phyloP scores from a whole-genome alignment of 2,113 vertebrate genomes.

The Ammodramus savannarum region DNA sequence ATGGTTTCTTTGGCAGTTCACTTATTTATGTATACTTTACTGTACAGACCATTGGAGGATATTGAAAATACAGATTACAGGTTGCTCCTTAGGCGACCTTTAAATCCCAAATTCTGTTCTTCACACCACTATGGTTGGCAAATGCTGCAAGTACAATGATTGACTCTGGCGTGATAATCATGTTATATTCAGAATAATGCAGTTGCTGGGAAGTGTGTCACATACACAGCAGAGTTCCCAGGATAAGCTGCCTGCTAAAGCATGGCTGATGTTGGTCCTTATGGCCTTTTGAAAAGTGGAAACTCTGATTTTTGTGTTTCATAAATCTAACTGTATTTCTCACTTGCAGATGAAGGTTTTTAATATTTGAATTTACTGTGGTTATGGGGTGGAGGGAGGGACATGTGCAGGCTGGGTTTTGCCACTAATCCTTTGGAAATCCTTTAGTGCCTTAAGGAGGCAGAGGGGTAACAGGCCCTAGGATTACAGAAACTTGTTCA shows the following conservation, averaged over 20 bases:
- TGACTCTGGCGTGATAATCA: background rate
- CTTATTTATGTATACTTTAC: background rate
- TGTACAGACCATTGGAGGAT: background rate
- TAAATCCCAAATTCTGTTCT: background rate
- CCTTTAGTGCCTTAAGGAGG: constrained; percentile 67
- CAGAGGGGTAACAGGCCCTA: background rate
- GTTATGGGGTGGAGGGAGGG: background rate
- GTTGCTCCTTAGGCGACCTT: background rate
- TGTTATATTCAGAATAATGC: background rate
- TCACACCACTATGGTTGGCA: background rate
- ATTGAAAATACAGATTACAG: background rate
- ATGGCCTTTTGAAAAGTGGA: background rate
- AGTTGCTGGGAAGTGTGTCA: background rate
- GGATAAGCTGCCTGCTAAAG: background rate
- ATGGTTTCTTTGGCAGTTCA: background rate
- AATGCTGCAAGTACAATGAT: background rate
- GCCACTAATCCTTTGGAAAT: constrained; percentile 47
- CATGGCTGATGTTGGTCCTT: background rate
- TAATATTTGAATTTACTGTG: background rate
- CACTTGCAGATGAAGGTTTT: background rate
- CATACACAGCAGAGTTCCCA: background rate
- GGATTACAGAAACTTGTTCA: constrained; percentile 21
- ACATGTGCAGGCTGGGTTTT: background rate
- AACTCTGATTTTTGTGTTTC: background rate
- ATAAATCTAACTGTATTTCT: background rate